Evolutionary conservation across 1,140 invertebrate genomes (phyloP), one percentile per base, ranked within the genome.

Genomic region (Aphidius ervi): DNA sequence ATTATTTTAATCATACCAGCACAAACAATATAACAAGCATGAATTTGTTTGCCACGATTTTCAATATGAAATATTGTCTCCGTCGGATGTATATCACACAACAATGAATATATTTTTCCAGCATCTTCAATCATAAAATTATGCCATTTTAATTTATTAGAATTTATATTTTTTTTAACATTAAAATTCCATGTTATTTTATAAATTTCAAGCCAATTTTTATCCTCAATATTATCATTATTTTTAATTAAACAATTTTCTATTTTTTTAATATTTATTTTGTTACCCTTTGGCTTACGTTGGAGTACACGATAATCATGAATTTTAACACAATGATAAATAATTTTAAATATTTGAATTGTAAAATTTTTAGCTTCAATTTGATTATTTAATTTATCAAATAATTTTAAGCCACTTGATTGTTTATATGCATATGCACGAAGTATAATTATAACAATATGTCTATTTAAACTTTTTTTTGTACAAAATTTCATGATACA

Each of bases 1-100:
- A 65, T 73, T 46, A 77, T 67, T 31, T 67, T 63, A 9, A 64
- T 68, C 74, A 77, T 77, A 4, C 72, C 75, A 4, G 74, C 74
- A 46, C 68, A 72, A 43, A 76, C 70, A 8, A 71, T 68, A 61
- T 74, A 76, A 56, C 75, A 76, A 0, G 70, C 68, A 40, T 64
- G 64, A 8, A 60, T 61, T 46, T 77, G 74, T 60, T 68, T 70
- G 0, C 69, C 70, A 0, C 70, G 69, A 39, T 75, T 74, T 55
- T 71, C 68, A 20, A 46, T 16, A 6, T 64, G 63, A 62, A 77
- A 77, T 39, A 69, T 67, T 0, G 58, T 7, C 20, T 73, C 68
- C 9, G 65, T 71, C 8, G 73, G 66, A 56, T 77, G 74, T 16
- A 71, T 58, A 9, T 71, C 63, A 6, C 70, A 69, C 71, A 70